Conservation (phyloP, 2,888 invertebrate species). For the Strigamia crassipes region DNA sequence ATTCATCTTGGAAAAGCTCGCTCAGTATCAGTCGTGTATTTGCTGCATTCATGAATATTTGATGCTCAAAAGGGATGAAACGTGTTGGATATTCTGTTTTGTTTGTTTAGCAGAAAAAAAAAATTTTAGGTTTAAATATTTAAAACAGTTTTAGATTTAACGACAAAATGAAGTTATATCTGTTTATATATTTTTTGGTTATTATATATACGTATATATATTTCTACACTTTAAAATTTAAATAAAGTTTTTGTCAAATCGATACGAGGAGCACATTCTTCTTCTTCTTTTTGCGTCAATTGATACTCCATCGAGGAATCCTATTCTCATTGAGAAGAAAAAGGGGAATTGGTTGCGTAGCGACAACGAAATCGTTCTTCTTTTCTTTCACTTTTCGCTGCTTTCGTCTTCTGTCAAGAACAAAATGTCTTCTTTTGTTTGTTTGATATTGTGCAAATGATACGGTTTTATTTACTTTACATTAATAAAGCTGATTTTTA, state of each 20-base stretch:
- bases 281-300: background rate
- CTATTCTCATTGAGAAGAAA: background rate
- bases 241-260: background rate
- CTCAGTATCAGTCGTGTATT: background rate
- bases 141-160: too few species aligned
- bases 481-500: background rate
- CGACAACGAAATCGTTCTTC: background rate
- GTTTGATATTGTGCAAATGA: too few species aligned
- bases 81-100: background rate
- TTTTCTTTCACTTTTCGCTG: background rate
- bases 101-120: too few species aligned
- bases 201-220: too few species aligned
- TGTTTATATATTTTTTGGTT: too few species aligned
- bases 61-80: background rate
- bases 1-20: background rate
- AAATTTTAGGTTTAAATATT: too few species aligned
- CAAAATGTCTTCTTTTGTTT: background rate
- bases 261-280: background rate
- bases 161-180: too few species aligned
- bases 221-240: too few species aligned
- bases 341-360: conserved; percentile 8
- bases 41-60: conserved; percentile 23
- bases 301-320: conserved; percentile 27
- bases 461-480: too few species aligned
- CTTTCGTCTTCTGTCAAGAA: background rate